Evolutionary conservation across 1,140 invertebrate genomes (phyloP).

Genomic region (Bursaphelenchus mucronatus): DNA sequence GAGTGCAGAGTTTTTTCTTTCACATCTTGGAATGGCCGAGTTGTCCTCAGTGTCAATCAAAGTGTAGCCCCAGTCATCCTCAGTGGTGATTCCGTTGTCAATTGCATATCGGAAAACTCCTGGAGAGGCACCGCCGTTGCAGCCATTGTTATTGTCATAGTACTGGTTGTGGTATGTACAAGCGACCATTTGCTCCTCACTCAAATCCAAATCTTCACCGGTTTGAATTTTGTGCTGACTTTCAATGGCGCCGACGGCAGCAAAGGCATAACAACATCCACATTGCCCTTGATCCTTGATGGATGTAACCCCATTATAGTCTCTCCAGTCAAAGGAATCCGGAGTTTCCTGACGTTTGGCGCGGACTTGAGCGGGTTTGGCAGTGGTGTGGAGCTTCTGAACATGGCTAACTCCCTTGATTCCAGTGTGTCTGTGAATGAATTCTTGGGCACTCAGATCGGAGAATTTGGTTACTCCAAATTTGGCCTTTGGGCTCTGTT

Average conservation of each 20-base stretch:
- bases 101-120: conserved; percentile 29
- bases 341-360: too few relatives aligned
- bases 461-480: too few relatives aligned
- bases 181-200: conserved; percentile 39
- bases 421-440: too few relatives aligned
- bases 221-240: conserved; percentile 21
- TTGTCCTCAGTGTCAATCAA: not conserved
- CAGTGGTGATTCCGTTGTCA: conserved; percentile 31
- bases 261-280: conserved; percentile 34
- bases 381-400: too few relatives aligned
- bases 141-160: conserved; percentile 26
- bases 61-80: conserved; percentile 25
- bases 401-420: too few relatives aligned
- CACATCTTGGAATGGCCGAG: not conserved
- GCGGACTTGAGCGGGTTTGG: too few relatives aligned
- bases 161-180: conserved; percentile 7
- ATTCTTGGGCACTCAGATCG: too few relatives aligned
- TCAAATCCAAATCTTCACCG: conserved; percentile 22
- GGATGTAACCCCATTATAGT: too few relatives aligned
- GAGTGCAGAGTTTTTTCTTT: conserved; percentile 5
- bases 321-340: too few relatives aligned
- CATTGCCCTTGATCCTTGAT: conserved; percentile 2
- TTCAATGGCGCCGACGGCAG: conserved; percentile 30
- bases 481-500: too few relatives aligned
- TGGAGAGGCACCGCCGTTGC: conserved; percentile 32